Conservation (phyloP, 2,113 vertebrate genomes). For the Dicentrarchus labrax region DNA sequence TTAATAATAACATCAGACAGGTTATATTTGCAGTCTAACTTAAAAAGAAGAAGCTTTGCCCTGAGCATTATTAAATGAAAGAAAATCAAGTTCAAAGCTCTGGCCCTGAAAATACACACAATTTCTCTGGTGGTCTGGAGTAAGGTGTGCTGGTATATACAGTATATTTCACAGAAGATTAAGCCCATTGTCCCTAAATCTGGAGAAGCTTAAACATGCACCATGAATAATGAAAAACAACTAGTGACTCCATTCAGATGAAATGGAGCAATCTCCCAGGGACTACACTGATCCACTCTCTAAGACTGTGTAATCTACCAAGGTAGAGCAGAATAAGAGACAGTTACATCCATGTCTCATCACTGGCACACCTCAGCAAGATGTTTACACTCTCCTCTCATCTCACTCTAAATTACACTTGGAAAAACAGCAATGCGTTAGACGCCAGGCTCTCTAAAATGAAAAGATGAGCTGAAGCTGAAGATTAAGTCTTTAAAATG, state of each 20-base stretch:
- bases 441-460: conserved; percentile 28
- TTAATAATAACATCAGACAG: conserved; percentile 18
- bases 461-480: conserved; percentile 47
- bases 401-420: conserved; percentile 54
- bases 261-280: conserved; percentile 75
- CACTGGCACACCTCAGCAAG: conserved; percentile 65
- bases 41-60: not conserved
- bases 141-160: conserved; percentile 51
- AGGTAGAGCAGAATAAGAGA: conserved; percentile 65
- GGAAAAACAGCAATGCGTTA: conserved; percentile 51
- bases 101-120: conserved; percentile 1
- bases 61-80: conserved; percentile 18
- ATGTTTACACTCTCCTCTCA: conserved; percentile 71
- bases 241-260: conserved; percentile 69
- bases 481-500: conserved; percentile 72
- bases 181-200: conserved; percentile 75
- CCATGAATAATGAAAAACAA: conserved; percentile 82
- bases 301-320: conserved; percentile 76
- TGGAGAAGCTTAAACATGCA: conserved; percentile 73
- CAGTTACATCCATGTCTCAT: conserved; percentile 73
- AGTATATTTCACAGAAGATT: conserved; percentile 76
- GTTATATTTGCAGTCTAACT: conserved; percentile 10
- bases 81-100: conserved; percentile 41
- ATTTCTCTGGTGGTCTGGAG: conserved; percentile 56
- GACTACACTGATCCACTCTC: conserved; percentile 71